Evolutionary conservation across 2,888 invertebrate genomes (phyloP).

Genomic region (Rhyacophila evoluta): DNA sequence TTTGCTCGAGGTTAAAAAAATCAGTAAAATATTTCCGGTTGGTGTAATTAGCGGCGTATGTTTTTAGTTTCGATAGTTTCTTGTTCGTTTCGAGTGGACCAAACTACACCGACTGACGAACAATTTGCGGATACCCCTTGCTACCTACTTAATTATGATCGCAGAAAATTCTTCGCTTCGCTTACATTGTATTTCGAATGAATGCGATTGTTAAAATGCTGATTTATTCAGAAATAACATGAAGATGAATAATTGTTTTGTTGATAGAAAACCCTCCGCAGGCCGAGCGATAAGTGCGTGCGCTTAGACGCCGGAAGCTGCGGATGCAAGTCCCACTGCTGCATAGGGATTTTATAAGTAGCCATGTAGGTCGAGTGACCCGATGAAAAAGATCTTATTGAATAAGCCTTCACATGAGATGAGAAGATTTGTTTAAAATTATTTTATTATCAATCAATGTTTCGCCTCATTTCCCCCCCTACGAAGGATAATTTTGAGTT

Average conservation of each 20-base stretch:
- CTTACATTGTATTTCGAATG: neutral
- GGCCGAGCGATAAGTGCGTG: too few species aligned
- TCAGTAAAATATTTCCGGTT: neutral
- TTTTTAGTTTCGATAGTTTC: neutral
- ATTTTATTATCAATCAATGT: too few species aligned
- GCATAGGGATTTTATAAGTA: too few species aligned
- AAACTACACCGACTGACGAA: neutral
- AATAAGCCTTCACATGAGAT: too few species aligned
- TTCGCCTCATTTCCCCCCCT: too few species aligned
- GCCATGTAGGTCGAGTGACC: too few species aligned
- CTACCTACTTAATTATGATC: slow-evolving; percentile 7
- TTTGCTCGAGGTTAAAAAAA: neutral
- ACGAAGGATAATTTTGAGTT: too few species aligned
- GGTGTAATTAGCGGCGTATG: neutral
- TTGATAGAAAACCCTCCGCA: too few species aligned
- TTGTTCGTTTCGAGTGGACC: neutral
- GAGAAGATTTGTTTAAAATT: too few species aligned
- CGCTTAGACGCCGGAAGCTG: too few species aligned
- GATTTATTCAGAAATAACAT: neutral
- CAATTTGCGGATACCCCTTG: neutral
- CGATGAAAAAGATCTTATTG: too few species aligned
- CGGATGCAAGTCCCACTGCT: too few species aligned
- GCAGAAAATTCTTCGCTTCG: neutral
- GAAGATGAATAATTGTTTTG: neutral
- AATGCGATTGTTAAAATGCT: neutral